Conservation (phyloP, 2,797 vertebrate genomes). For the Tragopan temminckii region DNA sequence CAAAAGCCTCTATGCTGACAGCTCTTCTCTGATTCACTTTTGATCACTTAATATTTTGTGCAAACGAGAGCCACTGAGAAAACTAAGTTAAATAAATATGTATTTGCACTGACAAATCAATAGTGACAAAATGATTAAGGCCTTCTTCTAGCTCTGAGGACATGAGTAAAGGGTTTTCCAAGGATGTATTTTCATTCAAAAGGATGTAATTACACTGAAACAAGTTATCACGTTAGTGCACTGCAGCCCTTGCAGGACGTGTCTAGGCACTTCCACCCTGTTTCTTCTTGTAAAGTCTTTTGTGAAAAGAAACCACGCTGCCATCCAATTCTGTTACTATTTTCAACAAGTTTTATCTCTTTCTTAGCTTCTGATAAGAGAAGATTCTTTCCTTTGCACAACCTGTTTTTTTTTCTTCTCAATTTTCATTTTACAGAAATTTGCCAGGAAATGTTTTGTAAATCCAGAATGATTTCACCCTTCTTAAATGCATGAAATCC, state of each 20-base stretch:
- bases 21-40: not conserved
- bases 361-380: not conserved
- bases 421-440: not conserved
- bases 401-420: not conserved
- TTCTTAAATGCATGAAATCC: not conserved
- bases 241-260: not conserved
- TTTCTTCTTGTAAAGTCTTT: constrained; percentile 33
- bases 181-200: constrained; percentile 7
- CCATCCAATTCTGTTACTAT: not conserved
- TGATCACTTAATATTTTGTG: not conserved
- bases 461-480: not conserved
- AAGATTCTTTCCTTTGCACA: not conserved
- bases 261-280: not conserved
- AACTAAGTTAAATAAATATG: not conserved
- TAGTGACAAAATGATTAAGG: constrained; percentile 16
- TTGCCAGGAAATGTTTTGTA: not conserved
- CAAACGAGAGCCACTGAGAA: not conserved
- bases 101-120: constrained; percentile 31
- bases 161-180: constrained; percentile 12
- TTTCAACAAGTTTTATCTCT: not conserved
- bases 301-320: not conserved
- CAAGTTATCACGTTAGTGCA: constrained; percentile 5
- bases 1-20: not conserved
- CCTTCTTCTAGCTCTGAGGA: not conserved
- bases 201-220: constrained; percentile 41